Evolutionary conservation across 2,888 invertebrate genomes (phyloP), one percentile per base, ranked within the genome.

Genomic region (Reticulitermes lucifugus): DNA sequence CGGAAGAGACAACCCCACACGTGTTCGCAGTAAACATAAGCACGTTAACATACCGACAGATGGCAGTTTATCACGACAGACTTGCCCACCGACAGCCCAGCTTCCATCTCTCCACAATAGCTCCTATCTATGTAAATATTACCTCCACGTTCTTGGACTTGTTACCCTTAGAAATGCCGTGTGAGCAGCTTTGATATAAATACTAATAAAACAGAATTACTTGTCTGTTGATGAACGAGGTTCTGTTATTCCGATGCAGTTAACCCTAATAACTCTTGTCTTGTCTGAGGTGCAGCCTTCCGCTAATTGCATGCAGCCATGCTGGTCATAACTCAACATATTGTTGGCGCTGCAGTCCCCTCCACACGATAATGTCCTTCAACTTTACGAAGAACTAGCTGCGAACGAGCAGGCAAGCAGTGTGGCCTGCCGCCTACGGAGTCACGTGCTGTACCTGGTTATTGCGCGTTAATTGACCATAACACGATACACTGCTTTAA

Each of bases 211-310:
- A 55, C 55, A 14, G 14, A 55, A 12, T 55, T 65, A 9, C 65
- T 25, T 14, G 25, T 65, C n/a, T 65, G 65, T 65, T 65, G 65
- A 65, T n/a, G 5, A 65, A 65, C 4, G n/a, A n/a, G 25, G 65
- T 12, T n/a, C 65, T 65, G 25, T n/a, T 65, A 65, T 65, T 65
- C n/a, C n/a, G 41, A 73, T 21, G 73, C 73, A 73, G 35, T 73
- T 73, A 73, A 73, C 73, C 73, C 35, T 73, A 73, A 73, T 73
- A 73, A 73, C 21, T 73, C 73, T 73, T 73, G 21, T 41, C 41
- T 73, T 73, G 73, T 73, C 73, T 73, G 35, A 41, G 73, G 73
- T 21, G 14, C 25, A 41, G 41, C 73, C 73, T 73, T 73, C 73
- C 25, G 73, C 73, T 73, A 73, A 73, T 73, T 41, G 73, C 73